Percentiles rank a stretch among this genome's conserved stretches.
phyloP scores from a whole-genome alignment of 2,797 vertebrate species.

The Saxicola maurus region DNA sequence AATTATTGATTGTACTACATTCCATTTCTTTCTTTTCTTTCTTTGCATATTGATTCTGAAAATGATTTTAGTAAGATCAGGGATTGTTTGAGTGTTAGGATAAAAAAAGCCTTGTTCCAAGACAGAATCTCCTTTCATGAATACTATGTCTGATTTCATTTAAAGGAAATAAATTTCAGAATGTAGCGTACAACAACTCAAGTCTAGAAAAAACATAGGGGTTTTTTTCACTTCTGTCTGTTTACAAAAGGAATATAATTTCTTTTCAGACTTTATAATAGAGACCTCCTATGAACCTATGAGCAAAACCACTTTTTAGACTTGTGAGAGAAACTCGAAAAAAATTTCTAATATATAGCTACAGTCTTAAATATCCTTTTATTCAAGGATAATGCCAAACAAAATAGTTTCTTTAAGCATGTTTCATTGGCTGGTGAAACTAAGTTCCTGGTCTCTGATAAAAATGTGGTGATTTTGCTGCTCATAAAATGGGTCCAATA shows the following conservation, averaged over 20 bases:
- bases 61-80: not conserved
- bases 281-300: not conserved
- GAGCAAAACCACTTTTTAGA: not conserved
- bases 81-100: not conserved
- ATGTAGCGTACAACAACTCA: not conserved
- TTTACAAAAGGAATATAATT: not conserved
- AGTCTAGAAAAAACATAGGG: rapidly evolving
- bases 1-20: not conserved
- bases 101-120: not conserved
- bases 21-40: not conserved
- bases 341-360: not conserved
- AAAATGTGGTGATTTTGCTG: not conserved
- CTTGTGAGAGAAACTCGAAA: not conserved
- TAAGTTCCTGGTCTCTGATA: not conserved
- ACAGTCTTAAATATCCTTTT: not conserved
- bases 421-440: not conserved
- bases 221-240: not conserved
- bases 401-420: not conserved
- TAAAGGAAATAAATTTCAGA: not conserved
- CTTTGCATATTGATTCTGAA: not conserved
- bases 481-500: not conserved
- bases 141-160: not conserved
- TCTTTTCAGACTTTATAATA: not conserved
- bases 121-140: not conserved
- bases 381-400: not conserved